Evolutionary conservation across 2,888 invertebrate genomes (phyloP), one percentile per base, ranked within the genome.

Genomic region (Theristus sp.): DNA sequence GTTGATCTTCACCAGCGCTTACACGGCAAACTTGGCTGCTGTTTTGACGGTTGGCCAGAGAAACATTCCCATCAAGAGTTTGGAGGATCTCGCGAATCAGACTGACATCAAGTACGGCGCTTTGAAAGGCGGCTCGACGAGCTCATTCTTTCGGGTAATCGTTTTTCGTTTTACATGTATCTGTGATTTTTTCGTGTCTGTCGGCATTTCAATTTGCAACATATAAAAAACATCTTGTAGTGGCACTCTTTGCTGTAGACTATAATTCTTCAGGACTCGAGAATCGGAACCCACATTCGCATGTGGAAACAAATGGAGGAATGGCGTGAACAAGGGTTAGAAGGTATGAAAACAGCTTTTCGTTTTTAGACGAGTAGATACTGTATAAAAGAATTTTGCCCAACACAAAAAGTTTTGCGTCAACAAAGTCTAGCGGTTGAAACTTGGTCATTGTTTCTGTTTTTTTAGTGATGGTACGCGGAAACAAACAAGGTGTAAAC

Each of bases 1-100:
- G 0, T 81, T 98, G 52, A 96, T 98, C 75, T 91, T 96, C 74
- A 88, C 96, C 64, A 91, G 93, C 0, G 94, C 96, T 6, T 96
- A 96, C 79, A 98, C 96, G 3, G 96, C 96, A 22, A 89, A 90
- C 78, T 79, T 98, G 70, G 96, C 96, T 0, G 96, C 98, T 1
- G 96, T 98, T 76, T 81, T 98, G 56, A 98, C 96, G 0, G 96
- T 98, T 70, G 17, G 71, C 67, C 31, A 67, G 57, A 49, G 61
- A 10, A 30, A 27, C 29, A 17, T 90, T 26, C 91, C 93, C 0
- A 93, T 96, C 62, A 90, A 94, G 75, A 89, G 85, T 70, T 90
- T 91, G 0, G 89, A 91, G 68, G 98, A 98, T 75, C 79, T 98
- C 58, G 89, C 93, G 0, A 87, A 87, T 55, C 96, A 98, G 79